Percentiles rank a stretch among this genome's conserved stretches.
Conservation (phyloP, 2,888 invertebrate species). For the Drosophila mettleri region DNA sequence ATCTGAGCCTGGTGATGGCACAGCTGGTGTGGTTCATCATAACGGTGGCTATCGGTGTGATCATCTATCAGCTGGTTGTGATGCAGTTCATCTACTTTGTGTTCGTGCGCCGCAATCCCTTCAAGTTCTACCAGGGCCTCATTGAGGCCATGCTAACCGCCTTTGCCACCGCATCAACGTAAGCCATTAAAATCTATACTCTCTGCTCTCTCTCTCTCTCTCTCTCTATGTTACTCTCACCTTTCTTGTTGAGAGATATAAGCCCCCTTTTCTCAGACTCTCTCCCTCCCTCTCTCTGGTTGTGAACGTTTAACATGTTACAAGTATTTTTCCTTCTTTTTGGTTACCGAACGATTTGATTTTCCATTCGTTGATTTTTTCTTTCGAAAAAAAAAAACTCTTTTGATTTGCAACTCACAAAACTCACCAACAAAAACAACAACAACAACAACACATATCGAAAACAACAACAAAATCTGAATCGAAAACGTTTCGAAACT, state of each 20-base stretch:
- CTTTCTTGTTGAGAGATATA: slow-evolving; percentile 30
- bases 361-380: slow-evolving; percentile 49
- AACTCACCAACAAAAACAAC: slow-evolving; percentile 37
- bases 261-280: slow-evolving; percentile 40
- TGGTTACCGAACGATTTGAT: slow-evolving; percentile 69
- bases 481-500: slow-evolving; percentile 17
- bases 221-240: slow-evolving; percentile 45
- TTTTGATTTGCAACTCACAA: slow-evolving; percentile 57
- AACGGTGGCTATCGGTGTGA: slow-evolving; percentile 92
- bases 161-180: slow-evolving; percentile 96
- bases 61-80: slow-evolving; percentile 93
- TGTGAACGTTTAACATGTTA: slow-evolving; percentile 66
- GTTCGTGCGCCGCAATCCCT: slow-evolving; percentile 93
- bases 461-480: slow-evolving; percentile 28
- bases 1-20: slow-evolving; percentile 87
- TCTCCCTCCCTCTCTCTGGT: slow-evolving; percentile 64
- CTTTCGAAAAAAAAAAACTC: slow-evolving; percentile 41
- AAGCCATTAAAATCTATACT: slow-evolving; percentile 84
- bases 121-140: slow-evolving; percentile 93
- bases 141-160: slow-evolving; percentile 94
- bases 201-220: slow-evolving; percentile 31
- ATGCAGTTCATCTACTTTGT: slow-evolving; percentile 94
- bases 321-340: slow-evolving; percentile 82
- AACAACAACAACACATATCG: slow-evolving; percentile 25
- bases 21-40: slow-evolving; percentile 91